Conservation (phyloP, 2,797 vertebrate genomes). For the Notolabrus celidotus region DNA sequence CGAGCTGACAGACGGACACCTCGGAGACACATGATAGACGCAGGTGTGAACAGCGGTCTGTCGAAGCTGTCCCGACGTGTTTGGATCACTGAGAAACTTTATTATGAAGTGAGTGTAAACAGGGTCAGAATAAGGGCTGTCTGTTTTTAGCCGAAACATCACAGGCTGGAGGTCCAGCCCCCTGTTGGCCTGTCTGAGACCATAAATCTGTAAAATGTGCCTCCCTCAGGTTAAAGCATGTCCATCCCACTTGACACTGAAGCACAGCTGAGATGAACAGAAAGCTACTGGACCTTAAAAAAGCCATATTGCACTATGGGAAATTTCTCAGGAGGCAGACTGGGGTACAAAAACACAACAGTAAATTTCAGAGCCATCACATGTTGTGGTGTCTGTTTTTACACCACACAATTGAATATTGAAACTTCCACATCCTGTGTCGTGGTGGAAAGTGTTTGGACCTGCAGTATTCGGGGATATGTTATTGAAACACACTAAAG, state of each 20-base stretch:
- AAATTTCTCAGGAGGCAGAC: neutral
- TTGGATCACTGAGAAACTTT: neutral
- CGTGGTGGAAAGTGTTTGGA: neutral
- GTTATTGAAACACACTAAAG: neutral
- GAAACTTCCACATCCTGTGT: neutral
- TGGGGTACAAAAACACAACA: neutral
- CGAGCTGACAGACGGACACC: neutral
- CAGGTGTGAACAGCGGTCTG: neutral
- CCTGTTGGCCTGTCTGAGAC: slow-evolving; percentile 6
- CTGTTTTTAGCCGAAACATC: slow-evolving; percentile 3
- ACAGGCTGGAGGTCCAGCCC: slow-evolving; percentile 3
- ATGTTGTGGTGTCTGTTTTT: neutral
- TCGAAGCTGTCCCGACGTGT: neutral
- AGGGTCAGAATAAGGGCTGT: neutral
- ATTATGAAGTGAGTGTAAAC: neutral
- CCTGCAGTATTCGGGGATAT: neutral
- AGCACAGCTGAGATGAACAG: slow-evolving; percentile 16
- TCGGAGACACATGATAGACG: neutral
- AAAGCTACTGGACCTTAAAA: slow-evolving; percentile 15
- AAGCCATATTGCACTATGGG: neutral
- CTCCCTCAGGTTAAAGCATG: slow-evolving; percentile 11
- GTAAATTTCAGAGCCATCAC: neutral
- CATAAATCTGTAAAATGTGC: slow-evolving; percentile 2
- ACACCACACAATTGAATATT: neutral
- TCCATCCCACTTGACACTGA: slow-evolving; percentile 21